Evolutionary conservation across 2,888 invertebrate genomes (phyloP), one percentile per base, ranked within the genome.

Genomic region (Prosopocoilus inquinatus): DNA sequence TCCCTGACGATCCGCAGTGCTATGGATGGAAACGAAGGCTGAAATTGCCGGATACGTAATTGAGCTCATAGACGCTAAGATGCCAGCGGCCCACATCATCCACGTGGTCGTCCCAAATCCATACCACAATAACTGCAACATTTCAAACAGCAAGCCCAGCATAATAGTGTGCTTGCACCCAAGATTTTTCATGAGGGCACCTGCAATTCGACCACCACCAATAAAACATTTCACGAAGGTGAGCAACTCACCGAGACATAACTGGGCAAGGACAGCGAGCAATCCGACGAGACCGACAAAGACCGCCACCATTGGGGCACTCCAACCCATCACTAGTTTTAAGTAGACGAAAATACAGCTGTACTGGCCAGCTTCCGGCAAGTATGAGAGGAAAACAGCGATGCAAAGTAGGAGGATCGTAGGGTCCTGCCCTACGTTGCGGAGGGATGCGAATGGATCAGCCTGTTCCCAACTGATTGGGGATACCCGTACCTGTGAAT

Each of bases 31-130:
- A 52, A 97, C 97, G 79, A 96, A 99, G 35, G 98, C 94, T 77
- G 96, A 96, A 73, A 99, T 98, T 52, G 98, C 96, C 34, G 99
- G 99, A 81, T 99, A 99, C 2, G 97, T 97, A 67, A 99, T 90
- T 64, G 95, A 95, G 59, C 95, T 96, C 66, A 98, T 85, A 9
- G 97, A 94, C 35, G 98, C 98, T 64, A 99, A 81, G 64, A 96
- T 87, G 51, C 99, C 99, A 8, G 98, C 98, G 36, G 93, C 91
- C 99, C 99, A 99, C 95, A 99, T 97, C 91, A 99, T 96, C 96
- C 96, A 97, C 61, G 89, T 91, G 70, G 94, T 90, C 67, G 94
- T 94, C 53, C 96, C 96, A 72, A 97, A 94, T 38, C 97, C 97
- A 75, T 95, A 97, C 92, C 96, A 96, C 81, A 96, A 88, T 62